Conservation (phyloP, 2,113 vertebrate species). For the Gallinago media region DNA sequence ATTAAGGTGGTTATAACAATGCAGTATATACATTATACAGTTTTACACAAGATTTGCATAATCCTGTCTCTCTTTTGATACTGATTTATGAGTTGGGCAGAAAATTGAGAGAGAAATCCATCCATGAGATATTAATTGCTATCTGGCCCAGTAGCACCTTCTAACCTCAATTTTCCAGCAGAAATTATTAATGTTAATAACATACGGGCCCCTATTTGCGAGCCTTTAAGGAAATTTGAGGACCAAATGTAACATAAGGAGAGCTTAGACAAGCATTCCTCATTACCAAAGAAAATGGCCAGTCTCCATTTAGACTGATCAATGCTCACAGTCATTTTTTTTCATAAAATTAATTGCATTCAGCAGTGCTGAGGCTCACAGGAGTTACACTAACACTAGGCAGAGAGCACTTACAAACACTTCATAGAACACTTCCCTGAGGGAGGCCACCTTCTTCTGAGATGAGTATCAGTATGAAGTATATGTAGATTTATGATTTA, state of each 20-base stretch:
- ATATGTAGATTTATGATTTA: background rate
- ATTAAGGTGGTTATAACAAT: background rate
- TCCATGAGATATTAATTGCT: slow-evolving; percentile 63
- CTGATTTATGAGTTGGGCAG: slow-evolving; percentile 64
- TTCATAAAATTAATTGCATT: background rate
- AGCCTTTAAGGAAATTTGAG: background rate
- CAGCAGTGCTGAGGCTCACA: background rate
- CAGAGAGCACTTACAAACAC: background rate
- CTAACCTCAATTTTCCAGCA: slow-evolving; percentile 69
- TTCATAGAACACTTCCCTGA: background rate
- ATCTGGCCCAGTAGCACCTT: slow-evolving; percentile 48
- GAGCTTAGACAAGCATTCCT: background rate
- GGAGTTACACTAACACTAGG: background rate
- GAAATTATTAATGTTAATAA: slow-evolving; percentile 63
- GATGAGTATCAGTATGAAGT: background rate
- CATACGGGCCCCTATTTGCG: background rate
- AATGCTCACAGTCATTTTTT: background rate
- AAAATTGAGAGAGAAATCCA: slow-evolving; percentile 50
- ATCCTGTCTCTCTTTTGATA: slow-evolving; percentile 50
- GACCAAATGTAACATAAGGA: background rate
- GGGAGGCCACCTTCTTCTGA: background rate
- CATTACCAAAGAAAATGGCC: background rate
- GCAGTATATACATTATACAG: background rate
- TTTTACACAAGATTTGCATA: slow-evolving; percentile 48
- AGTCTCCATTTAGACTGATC: background rate